Percentiles rank a stretch among this genome's conserved stretches.
Evolutionary conservation across 2,797 vertebrate species (phyloP).

Genomic region (Eutrigla gurnardus): DNA sequence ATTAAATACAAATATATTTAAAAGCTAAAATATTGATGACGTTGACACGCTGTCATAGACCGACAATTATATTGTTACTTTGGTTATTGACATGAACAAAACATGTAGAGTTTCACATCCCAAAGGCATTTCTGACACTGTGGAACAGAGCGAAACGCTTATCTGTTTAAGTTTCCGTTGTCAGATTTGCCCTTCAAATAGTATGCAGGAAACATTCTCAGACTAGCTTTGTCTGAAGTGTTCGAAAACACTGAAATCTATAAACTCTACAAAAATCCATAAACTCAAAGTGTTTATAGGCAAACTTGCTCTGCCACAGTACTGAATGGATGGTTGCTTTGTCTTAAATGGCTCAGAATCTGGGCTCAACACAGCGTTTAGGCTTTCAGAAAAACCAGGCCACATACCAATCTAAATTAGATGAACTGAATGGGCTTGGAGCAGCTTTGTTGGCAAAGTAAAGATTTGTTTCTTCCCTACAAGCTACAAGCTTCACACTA

Average conservation of each 20-base stretch:
- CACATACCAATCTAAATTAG: not conserved
- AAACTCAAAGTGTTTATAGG: not conserved
- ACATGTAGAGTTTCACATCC: not conserved
- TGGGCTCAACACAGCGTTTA: not conserved
- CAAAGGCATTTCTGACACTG: not conserved
- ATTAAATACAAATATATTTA: not conserved
- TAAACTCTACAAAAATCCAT: not conserved
- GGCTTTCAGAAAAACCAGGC: slow-evolving; percentile 1
- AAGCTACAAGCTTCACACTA: not conserved
- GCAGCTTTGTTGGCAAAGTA: not conserved
- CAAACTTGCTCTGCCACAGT: not conserved
- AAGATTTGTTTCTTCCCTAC: not conserved
- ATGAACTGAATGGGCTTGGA: not conserved
- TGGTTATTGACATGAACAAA: not conserved
- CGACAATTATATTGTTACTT: not conserved
- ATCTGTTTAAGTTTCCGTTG: slow-evolving; percentile 7
- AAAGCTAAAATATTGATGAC: not conserved
- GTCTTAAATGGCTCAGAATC: slow-evolving; percentile 9
- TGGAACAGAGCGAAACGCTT: slow-evolving; percentile 7
- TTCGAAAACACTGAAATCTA: not conserved
- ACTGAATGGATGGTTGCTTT: not conserved
- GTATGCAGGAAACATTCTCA: not conserved
- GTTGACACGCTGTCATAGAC: not conserved
- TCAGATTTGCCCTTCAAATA: slow-evolving; percentile 30
- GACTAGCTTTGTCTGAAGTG: not conserved